Base-by-base conservation (phyloP, 2,113 vertebrate genomes). In the Saguinus midas region DNA sequence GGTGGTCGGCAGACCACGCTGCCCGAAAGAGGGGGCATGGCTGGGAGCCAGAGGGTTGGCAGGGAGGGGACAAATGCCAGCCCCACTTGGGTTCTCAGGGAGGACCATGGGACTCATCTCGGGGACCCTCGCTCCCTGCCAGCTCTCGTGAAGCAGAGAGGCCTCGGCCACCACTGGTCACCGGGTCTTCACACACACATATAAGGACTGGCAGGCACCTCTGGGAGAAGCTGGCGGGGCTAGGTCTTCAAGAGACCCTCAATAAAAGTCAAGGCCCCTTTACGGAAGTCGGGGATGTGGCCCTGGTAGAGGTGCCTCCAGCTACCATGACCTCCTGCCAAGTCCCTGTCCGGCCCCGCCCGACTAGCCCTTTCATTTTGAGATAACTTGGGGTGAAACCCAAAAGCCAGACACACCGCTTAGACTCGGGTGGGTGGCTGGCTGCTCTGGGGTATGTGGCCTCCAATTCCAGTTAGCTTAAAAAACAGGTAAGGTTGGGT, bases 391-490 rank as follows among this genome's bases (percentile, higher is more conserved):
- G 68, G 35, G 29, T 20, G 18, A 58, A 64, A 0, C 9, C 32
- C 58, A 92, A 70, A 95, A 89, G 80, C 94, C 90, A 79, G 97
- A 97, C 79, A 92, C 23, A 45, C 40, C 10, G 79, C 83, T 91
- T 58, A 57, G 91, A 79, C 93, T 91, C 4, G 1, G 94, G 95
- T 70, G 52, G 43, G 27, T 50, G 70, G 83, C 52, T 32, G 94
- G 85, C 93, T 5, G 68, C 94, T 93, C 91, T 95, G 45, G 73
- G 92, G 96, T 80, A 82, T 58, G 3, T 93, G 70, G 91, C 45
- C 96, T 82, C 48, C 79, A 75, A 94, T 98, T 99, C 98, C 98
- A 98, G 97, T 98, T 98, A 98, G 97, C 97, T 97, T 97, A 55
- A 96, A 98, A 98, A 97, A 96, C 78, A 87, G 88, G 82, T 88